Evolutionary conservation across 2,888 invertebrate genomes (phyloP).

Genomic region (Ophioninae sp.): DNA sequence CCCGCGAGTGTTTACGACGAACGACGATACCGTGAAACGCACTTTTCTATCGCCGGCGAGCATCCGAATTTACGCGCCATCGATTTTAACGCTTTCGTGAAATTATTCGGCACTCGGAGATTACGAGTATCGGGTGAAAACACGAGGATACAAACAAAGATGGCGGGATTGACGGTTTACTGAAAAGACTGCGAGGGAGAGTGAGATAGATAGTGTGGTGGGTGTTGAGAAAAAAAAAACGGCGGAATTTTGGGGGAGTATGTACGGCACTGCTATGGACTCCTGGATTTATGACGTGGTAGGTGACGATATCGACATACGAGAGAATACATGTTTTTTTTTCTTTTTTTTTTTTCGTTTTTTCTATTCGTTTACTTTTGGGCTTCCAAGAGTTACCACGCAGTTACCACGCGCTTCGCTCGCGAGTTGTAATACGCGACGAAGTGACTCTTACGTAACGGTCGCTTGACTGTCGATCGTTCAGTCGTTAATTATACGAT

Average conservation of each 20-base stretch:
- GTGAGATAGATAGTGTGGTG: neutral
- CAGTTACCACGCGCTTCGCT: neutral
- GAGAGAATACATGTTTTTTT: neutral
- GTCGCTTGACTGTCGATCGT: constrained; percentile 9
- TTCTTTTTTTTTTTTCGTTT: no score
- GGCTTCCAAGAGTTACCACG: neutral
- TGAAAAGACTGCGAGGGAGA: neutral
- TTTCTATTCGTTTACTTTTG: no score
- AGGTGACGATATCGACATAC: constrained; percentile 66
- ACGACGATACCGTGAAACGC: neutral
- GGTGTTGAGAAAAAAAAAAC: neutral
- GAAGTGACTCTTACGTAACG: constrained; percentile 8
- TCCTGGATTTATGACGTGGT: constrained; percentile 80
- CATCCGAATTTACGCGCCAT: neutral
- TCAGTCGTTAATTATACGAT: neutral
- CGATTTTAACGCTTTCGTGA: neutral
- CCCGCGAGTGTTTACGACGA: neutral
- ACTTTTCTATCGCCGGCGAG: neutral
- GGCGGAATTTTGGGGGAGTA: constrained; percentile 56
- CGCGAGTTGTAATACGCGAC: neutral
- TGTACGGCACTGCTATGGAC: constrained; percentile 76
- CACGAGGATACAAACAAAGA: neutral
- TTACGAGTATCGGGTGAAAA: neutral
- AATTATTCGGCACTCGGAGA: neutral
- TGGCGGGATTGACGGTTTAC: no score